Evolutionary conservation across 2,797 vertebrate species (phyloP).

Genomic region (Lophotriccus pileatus): DNA sequence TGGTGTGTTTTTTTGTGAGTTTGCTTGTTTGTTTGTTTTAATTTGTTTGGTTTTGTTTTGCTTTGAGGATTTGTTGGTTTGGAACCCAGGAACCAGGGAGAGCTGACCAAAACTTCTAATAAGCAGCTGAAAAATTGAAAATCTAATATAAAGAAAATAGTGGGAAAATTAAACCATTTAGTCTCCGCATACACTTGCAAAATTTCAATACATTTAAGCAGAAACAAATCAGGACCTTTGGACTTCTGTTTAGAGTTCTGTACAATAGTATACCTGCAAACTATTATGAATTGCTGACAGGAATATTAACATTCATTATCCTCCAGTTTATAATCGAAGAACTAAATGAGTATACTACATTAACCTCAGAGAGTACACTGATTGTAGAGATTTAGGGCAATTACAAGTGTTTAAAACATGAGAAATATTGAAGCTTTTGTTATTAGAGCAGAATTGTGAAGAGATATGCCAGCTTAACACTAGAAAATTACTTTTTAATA

Average conservation of each 20-base stretch:
- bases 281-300: neutral
- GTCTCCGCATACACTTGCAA: neutral
- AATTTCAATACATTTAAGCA: neutral
- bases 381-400: neutral
- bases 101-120: neutral
- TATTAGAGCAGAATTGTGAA: neutral
- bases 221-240: neutral
- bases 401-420: constrained; percentile 17
- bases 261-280: neutral
- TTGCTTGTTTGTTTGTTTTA: neutral
- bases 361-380: neutral
- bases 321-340: neutral
- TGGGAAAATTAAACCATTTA: neutral
- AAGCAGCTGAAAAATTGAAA: neutral
- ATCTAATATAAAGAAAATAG: neutral
- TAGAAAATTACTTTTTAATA: neutral
- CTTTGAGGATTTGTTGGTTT: neutral
- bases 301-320: constrained; percentile 1
- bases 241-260: neutral
- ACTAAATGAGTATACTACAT: neutral
- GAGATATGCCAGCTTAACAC: neutral
- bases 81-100: neutral
- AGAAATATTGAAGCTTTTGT: neutral
- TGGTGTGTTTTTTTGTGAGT: neutral
- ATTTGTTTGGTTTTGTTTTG: neutral